phyloP scores from a whole-genome alignment of 2,888 invertebrate genomes.

The Panzeria rudis region DNA sequence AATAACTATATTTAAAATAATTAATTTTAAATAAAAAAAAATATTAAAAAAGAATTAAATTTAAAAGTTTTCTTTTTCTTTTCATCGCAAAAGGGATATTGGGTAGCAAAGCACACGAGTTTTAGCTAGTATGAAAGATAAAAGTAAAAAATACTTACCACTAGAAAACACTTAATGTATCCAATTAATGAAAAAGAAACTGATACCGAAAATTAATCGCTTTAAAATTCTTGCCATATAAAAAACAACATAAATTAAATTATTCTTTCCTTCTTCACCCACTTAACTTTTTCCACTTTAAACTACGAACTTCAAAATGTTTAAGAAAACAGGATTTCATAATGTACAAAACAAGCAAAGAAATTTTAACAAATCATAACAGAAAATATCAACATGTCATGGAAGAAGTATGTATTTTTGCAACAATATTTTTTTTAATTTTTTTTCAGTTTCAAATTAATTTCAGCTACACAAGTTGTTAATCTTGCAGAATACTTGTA shows the following conservation, averaged over 20 bases:
- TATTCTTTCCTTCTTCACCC: neutral
- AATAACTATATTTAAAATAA: too few species aligned
- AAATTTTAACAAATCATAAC: neutral
- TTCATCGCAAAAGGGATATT: too few species aligned
- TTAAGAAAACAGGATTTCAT: neutral
- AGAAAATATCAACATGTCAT: slow-evolving; percentile 20
- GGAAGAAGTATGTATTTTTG: slow-evolving; percentile 42
- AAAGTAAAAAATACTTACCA: neutral
- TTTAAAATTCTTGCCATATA: neutral
- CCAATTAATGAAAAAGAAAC: neutral
- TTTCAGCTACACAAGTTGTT: slow-evolving; percentile 46
- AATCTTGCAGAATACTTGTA: slow-evolving; percentile 48
- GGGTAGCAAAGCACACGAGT: too few species aligned
- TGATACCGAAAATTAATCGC: neutral
- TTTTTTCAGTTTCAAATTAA: slow-evolving; percentile 26
- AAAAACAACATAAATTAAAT: neutral
- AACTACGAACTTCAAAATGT: neutral
- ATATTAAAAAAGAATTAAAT: too few species aligned
- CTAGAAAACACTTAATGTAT: neutral
- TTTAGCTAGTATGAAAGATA: neutral
- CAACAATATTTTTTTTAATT: slow-evolving; percentile 11
- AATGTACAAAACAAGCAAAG: neutral
- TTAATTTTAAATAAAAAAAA: too few species aligned
- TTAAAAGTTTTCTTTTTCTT: too few species aligned
- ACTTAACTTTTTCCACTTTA: neutral